Conservation (phyloP, 1,140 invertebrate species). For the Drosophila willistoni region DNA sequence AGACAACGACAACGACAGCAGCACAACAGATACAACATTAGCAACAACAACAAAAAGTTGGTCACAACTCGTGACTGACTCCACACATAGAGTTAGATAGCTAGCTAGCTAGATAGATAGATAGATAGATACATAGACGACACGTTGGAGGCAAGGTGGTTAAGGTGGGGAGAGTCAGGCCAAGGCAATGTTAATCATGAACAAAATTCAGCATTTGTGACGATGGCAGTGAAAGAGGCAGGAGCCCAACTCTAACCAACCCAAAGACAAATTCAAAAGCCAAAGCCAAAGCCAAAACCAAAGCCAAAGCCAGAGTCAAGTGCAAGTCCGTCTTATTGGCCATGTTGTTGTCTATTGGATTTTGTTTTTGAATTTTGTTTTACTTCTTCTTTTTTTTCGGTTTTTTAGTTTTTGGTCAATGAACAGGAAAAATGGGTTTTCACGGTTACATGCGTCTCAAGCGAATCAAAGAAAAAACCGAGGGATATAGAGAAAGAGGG, state of each 20-base stretch:
- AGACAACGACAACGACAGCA: conserved; percentile 19
- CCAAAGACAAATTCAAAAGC: background rate
- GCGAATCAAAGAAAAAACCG: background rate
- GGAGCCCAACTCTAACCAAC: background rate
- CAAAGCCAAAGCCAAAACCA: background rate
- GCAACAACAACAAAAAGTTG: conserved; percentile 34
- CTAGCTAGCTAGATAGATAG: too few relatives aligned
- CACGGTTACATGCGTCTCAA: conserved; percentile 77
- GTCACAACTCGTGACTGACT: conserved; percentile 60
- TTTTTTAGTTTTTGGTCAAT: conserved; percentile 60
- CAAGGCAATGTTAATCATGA: conserved; percentile 67
- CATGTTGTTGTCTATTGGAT: background rate
- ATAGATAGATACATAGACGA: conserved; percentile 22
- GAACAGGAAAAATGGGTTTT: conserved; percentile 80
- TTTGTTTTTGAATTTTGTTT: background rate
- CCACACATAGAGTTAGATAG: background rate
- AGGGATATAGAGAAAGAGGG: background rate
- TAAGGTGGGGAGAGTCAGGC: conserved; percentile 18
- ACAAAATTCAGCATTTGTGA: conserved; percentile 47
- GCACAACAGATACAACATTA: conserved; percentile 33
- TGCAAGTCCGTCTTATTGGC: conserved; percentile 6
- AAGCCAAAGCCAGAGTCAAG: background rate
- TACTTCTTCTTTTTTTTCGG: background rate
- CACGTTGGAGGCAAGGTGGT: conserved; percentile 16
- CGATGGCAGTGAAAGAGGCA: background rate